phyloP scores from a whole-genome alignment of 1,140 invertebrate genomes.

The Yoshiicerus persimilis region DNA sequence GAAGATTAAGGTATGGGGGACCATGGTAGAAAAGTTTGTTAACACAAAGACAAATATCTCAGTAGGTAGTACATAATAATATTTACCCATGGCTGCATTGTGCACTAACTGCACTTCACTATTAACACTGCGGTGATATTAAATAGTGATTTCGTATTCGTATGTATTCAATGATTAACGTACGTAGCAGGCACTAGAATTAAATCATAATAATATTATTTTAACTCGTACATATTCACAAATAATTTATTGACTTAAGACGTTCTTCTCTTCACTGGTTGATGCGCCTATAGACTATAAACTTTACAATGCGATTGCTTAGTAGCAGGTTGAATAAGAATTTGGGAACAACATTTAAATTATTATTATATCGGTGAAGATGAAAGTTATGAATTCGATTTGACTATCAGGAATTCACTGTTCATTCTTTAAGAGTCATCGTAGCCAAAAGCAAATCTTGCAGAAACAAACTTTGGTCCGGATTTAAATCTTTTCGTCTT shows the following conservation, averaged over 20 bases:
- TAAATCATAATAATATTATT: not conserved
- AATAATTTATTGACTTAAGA: slow-evolving; percentile 22
- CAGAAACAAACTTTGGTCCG: slow-evolving; percentile 68
- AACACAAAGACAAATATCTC: slow-evolving; percentile 1
- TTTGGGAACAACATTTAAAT: slow-evolving; percentile 1
- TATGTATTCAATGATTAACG: not conserved
- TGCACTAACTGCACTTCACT: not conserved
- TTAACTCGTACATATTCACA: slow-evolving; percentile 9
- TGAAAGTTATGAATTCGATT: slow-evolving; percentile 12
- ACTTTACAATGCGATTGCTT: slow-evolving; percentile 22
- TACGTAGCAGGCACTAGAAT: not conserved
- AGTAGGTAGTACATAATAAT: not conserved
- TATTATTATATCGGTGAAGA: not conserved
- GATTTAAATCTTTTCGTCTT: slow-evolving; percentile 60
- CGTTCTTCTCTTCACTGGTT: slow-evolving; percentile 12
- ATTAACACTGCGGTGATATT: slow-evolving; percentile 5
- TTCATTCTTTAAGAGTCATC: slow-evolving; percentile 54
- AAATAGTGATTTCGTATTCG: slow-evolving; percentile 16
- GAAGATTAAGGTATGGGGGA: not conserved
- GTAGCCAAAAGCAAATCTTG: slow-evolving; percentile 68
- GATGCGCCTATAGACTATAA: slow-evolving; percentile 22
- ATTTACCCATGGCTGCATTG: not conserved
- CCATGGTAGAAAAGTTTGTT: slow-evolving; percentile 13
- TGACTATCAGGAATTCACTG: slow-evolving; percentile 11
- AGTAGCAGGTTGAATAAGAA: slow-evolving; percentile 22